Evolutionary conservation across 2,888 invertebrate species (phyloP).

Genomic region (Timema cristinae): DNA sequence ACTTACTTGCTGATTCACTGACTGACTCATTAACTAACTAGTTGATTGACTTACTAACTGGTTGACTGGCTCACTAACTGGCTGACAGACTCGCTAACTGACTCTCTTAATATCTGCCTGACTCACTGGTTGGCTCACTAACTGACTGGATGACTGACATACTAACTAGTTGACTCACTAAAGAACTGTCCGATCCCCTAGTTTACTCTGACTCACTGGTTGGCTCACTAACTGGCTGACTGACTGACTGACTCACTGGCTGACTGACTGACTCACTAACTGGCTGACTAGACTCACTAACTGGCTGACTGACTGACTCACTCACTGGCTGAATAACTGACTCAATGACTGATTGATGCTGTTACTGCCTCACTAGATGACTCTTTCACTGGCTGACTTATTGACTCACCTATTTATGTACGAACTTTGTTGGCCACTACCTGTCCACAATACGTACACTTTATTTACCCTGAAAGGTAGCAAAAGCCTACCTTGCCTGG

Average conservation of each 20-base stretch:
- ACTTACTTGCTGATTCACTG: background rate
- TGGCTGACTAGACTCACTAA: background rate
- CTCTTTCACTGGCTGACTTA: background rate
- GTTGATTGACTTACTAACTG: background rate
- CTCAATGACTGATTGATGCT: background rate
- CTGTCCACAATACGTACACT: no score
- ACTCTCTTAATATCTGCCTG: background rate
- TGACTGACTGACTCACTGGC: background rate
- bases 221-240: background rate
- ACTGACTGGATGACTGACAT: background rate
- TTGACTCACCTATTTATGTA: conserved; percentile 11
- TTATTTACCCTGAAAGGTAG: no score
- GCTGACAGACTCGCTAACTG: background rate
- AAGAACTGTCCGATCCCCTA: no score
- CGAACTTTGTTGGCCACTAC: background rate
- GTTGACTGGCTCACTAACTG: background rate
- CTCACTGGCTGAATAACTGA: background rate
- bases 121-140: background rate
- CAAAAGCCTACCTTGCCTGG: no score
- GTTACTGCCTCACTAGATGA: background rate
- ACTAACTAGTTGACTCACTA: background rate
- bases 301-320: background rate
- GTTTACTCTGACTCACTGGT: no score
- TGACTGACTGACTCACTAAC: background rate
- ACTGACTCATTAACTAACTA: background rate